Percentiles rank a stretch among this genome's conserved stretches.
Conservation (phyloP, 1,140 invertebrate genomes). For the Orussus abietinus region DNA sequence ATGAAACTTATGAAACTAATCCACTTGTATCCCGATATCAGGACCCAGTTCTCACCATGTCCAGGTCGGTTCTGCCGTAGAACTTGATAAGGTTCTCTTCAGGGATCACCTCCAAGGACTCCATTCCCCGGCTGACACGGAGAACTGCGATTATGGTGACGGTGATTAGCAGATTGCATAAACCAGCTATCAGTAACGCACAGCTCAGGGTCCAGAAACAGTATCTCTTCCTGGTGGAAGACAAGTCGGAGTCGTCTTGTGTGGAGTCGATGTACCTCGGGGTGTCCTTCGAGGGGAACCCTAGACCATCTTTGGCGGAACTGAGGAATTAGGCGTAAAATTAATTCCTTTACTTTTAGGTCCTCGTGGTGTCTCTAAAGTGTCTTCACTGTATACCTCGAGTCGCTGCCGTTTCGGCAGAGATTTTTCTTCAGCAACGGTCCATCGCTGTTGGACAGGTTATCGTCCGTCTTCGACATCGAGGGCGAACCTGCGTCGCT, state of each 20-base stretch:
- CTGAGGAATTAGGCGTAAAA: slow-evolving; percentile 3
- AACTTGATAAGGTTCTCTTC: slow-evolving; percentile 75
- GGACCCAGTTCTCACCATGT: no score
- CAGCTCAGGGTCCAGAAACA: slow-evolving; percentile 47
- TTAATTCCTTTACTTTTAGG: background rate
- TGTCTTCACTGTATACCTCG: slow-evolving; percentile 22
- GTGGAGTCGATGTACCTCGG: background rate
- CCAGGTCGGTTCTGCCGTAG: slow-evolving; percentile 74
- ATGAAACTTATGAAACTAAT: no score
- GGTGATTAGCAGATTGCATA: slow-evolving; percentile 47
- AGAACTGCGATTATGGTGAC: slow-evolving; percentile 46
- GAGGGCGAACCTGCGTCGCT: slow-evolving; percentile 38
- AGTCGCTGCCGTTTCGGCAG: slow-evolving; percentile 19
- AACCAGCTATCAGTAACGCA: slow-evolving; percentile 39
- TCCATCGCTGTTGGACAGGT: slow-evolving; percentile 46
- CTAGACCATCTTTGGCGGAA: slow-evolving; percentile 16
- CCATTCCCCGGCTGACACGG: slow-evolving; percentile 62
- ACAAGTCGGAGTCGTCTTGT: background rate
- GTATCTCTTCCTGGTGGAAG: slow-evolving; percentile 30
- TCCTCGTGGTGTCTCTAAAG: background rate
- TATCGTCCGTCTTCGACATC: slow-evolving; percentile 46
- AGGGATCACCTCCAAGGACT: slow-evolving; percentile 79
- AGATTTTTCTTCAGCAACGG: slow-evolving; percentile 36
- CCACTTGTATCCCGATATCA: no score
- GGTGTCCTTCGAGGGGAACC: slow-evolving; percentile 18